These are phyloP conservation scores for Diadegma fenestrale DNA, from an alignment of 2,888 invertebrate genomes.

Conservation along the genomic window DNA sequence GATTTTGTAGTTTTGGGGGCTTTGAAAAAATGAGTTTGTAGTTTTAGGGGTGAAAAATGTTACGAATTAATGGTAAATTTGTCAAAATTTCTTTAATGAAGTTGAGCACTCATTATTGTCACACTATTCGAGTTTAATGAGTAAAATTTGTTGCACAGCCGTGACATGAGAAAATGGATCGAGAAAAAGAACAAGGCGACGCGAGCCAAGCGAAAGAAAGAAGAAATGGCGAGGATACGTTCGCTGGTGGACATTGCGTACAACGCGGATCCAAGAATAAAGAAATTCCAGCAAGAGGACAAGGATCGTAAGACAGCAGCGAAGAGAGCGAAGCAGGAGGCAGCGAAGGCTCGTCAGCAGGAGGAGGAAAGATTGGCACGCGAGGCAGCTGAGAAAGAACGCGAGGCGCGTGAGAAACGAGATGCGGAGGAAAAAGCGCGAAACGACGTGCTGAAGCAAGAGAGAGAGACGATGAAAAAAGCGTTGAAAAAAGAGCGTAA, in stretches of 20 bases:
- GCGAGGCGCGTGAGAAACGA: conserved; percentile 90
- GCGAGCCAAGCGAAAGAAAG: conserved; percentile 97
- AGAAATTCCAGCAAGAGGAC: conserved; percentile 96
- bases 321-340: conserved; percentile 95
- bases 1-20: no score
- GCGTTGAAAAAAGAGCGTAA: conserved; percentile 95
- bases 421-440: conserved; percentile 93
- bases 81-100: no score
- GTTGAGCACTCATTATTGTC: no score
- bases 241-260: conserved; percentile 97
- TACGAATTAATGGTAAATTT: no score
- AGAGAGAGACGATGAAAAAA: conserved; percentile 94
- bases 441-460: conserved; percentile 93
- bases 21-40: no score
- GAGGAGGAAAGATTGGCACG: conserved; percentile 92
- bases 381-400: conserved; percentile 88
- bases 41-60: no score
- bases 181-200: conserved; percentile 99
- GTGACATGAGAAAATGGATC: conserved; percentile 98
- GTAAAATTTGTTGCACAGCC: conserved; percentile 81
- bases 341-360: conserved; percentile 92
- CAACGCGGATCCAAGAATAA: conserved; percentile 96
- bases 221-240: conserved; percentile 97
- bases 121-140: neutral
- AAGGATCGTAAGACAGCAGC: conserved; percentile 95